phyloP scores from a whole-genome alignment of 2,888 invertebrate genomes.

The Drosophila lacicola region DNA sequence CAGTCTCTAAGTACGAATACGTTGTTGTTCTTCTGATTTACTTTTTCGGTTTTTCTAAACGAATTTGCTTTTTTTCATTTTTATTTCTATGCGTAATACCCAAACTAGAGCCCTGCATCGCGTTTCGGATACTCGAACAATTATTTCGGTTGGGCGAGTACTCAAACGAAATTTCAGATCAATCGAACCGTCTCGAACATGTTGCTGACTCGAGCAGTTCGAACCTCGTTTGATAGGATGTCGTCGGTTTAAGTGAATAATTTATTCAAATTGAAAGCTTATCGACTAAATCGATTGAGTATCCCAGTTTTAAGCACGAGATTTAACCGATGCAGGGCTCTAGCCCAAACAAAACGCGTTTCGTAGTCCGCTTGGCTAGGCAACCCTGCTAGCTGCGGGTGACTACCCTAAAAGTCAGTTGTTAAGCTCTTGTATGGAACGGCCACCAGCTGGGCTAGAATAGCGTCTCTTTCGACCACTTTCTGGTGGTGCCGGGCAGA shows the following conservation, averaged over 20 bases:
- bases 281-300: too few relatives aligned
- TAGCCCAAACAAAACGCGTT: slow-evolving; percentile 27
- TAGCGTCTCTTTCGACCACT: slow-evolving; percentile 92
- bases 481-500: slow-evolving; percentile 84
- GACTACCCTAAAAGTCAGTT: slow-evolving; percentile 65
- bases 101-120: not conserved
- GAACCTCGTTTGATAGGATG: too few relatives aligned
- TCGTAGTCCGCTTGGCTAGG: slow-evolving; percentile 26
- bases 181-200: too few relatives aligned
- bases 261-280: too few relatives aligned
- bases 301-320: too few relatives aligned
- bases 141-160: too few relatives aligned
- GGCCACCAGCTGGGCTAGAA: slow-evolving; percentile 87
- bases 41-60: slow-evolving; percentile 1
- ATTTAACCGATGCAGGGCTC: too few relatives aligned
- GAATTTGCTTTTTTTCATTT: slow-evolving; percentile 8
- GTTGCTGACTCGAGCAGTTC: too few relatives aligned
- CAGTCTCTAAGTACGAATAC: slow-evolving; percentile 82
- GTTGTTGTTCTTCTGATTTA: slow-evolving; percentile 66
- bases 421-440: slow-evolving; percentile 71
- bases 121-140: too few relatives aligned
- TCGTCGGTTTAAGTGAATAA: too few relatives aligned
- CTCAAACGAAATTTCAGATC: too few relatives aligned
- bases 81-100: slow-evolving; percentile 1
- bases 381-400: slow-evolving; percentile 39